A percentile compares a stretch with the other conserved stretches of the same genome.
Conservation (phyloP, 2,888 invertebrate species). For the Trisateles emortualis region DNA sequence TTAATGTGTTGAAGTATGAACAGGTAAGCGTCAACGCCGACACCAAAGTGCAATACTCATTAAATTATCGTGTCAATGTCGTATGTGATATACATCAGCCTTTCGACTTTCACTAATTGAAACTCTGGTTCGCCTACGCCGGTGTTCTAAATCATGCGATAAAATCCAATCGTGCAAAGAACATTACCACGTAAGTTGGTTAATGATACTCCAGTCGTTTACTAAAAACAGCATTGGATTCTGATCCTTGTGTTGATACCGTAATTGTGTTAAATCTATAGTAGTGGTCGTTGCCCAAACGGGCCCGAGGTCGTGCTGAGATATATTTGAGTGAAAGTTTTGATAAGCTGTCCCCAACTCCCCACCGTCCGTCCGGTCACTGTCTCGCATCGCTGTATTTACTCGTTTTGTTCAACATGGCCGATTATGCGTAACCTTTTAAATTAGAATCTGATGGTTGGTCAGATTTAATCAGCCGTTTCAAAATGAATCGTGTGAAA, state of each 20-base stretch:
- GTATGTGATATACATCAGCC: conserved; percentile 30
- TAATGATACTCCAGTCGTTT: conserved; percentile 20
- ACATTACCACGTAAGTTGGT: conserved; percentile 38
- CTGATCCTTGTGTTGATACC: conserved; percentile 36
- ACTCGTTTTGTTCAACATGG: conserved; percentile 45
- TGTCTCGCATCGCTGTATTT: conserved; percentile 25
- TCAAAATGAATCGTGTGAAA: conserved; percentile 24
- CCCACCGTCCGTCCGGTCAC: conserved; percentile 27
- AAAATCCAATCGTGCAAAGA: conserved; percentile 38
- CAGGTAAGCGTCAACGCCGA: background rate
- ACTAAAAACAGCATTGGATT: conserved; percentile 41
- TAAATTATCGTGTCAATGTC: conserved; percentile 36
- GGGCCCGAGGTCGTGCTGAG: conserved; percentile 58
- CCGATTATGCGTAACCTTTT: conserved; percentile 47
- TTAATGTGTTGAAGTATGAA: background rate
- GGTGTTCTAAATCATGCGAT: conserved; percentile 39
- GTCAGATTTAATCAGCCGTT: conserved; percentile 30
- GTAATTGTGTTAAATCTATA: conserved; percentile 25
- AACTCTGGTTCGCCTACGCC: conserved; percentile 25
- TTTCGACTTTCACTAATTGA: conserved; percentile 51
- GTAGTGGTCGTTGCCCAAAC: conserved; percentile 33
- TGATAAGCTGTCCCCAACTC: conserved; percentile 42
- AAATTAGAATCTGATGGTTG: conserved; percentile 27
- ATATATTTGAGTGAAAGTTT: conserved; percentile 64
- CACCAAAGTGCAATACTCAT: conserved; percentile 12